phyloP scores from a whole-genome alignment of 2,797 vertebrate genomes.

The Labeo calbasu region DNA sequence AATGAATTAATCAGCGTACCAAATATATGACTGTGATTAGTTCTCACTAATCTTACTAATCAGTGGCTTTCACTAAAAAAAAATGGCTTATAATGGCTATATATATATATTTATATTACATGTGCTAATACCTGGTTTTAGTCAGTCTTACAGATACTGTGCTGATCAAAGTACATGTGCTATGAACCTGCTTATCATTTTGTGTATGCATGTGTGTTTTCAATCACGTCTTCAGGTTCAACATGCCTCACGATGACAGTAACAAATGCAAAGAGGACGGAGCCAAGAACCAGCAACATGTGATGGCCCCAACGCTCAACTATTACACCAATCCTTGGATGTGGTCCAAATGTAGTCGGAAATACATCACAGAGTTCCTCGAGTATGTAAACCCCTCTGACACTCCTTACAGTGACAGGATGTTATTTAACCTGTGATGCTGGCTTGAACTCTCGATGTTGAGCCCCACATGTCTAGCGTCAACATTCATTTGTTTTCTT shows the following conservation, averaged over 20 bases:
- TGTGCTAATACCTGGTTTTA: not conserved
- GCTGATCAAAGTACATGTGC: not conserved
- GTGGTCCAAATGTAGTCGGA: constrained; percentile 99
- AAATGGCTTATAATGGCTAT: too few relatives aligned
- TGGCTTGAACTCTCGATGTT: not conserved
- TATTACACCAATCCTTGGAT: constrained; percentile 99
- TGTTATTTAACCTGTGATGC: not conserved
- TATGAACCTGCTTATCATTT: not conserved
- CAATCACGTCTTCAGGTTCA: constrained; percentile 83
- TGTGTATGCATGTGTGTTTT: constrained; percentile 24
- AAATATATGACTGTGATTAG: too few relatives aligned
- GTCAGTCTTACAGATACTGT: not conserved
- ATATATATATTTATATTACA: too few relatives aligned
- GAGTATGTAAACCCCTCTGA: constrained; percentile 84
- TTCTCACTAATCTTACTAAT: too few relatives aligned
- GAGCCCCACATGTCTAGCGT: not conserved
- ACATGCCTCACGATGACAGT: constrained; percentile 99
- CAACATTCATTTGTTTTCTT: constrained; percentile 8
- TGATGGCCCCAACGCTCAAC: constrained; percentile 97
- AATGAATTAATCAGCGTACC: too few relatives aligned
- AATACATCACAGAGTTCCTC: constrained; percentile 98
- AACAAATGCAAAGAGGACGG: constrained; percentile 97
- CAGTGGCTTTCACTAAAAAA: too few relatives aligned
- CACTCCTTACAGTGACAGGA: not conserved
- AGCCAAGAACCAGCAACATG: constrained; percentile 92